Conservation (phyloP, 2,797 vertebrate genomes). For the Alectoris magna region DNA sequence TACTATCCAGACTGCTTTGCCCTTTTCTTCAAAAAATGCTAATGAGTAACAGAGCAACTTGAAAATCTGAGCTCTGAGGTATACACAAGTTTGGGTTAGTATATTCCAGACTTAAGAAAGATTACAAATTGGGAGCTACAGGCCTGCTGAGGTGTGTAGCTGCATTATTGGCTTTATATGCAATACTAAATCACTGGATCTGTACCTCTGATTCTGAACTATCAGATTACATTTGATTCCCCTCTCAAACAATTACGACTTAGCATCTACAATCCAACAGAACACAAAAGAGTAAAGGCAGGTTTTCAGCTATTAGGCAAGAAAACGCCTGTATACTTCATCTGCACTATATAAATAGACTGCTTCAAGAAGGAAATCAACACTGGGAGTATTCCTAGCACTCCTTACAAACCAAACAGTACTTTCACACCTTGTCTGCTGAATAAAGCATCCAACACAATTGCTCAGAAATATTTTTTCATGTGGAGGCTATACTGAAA, state of each 20-base stretch:
- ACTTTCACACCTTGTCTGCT: neutral
- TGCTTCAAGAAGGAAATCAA: neutral
- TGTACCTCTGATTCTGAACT: neutral
- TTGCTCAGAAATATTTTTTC: neutral
- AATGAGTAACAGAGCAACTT: slow-evolving; percentile 7
- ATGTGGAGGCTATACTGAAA: neutral
- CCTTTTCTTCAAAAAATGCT: slow-evolving; percentile 27
- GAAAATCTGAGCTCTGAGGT: slow-evolving; percentile 39
- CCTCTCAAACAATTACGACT: slow-evolving; percentile 28
- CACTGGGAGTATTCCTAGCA: neutral
- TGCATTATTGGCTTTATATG: slow-evolving; percentile 32
- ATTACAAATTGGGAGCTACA: neutral
- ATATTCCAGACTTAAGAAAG: slow-evolving; percentile 23
- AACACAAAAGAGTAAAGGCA: neutral
- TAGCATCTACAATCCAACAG: neutral
- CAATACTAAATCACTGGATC: slow-evolving; percentile 2
- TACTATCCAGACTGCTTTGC: neutral
- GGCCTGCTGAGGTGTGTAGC: neutral
- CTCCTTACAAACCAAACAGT: neutral
- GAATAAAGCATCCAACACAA: neutral
- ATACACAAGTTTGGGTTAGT: neutral
- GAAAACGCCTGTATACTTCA: neutral
- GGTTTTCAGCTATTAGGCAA: neutral
- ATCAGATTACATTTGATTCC: neutral
- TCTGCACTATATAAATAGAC: neutral